phyloP scores from a whole-genome alignment of 2,797 vertebrate genomes.

The Nasua narica region DNA sequence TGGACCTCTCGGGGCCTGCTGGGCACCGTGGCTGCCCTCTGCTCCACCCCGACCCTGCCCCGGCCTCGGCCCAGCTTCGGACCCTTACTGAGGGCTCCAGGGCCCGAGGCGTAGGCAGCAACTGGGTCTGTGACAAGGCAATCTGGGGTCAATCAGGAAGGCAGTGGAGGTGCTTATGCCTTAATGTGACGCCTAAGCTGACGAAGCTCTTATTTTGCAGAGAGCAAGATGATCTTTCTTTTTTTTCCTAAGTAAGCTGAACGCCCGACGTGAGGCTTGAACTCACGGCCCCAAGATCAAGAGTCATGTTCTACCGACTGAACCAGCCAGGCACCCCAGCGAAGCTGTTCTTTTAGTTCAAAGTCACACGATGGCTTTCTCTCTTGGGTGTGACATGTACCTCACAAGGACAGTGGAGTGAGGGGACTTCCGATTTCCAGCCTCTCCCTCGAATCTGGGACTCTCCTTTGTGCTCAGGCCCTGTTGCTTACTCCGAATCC shows the following conservation, averaged over 20 bases:
- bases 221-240: neutral
- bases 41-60: neutral
- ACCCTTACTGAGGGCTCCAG: neutral
- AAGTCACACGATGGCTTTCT: neutral
- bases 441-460: neutral
- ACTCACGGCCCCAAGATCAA: neutral
- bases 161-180: neutral
- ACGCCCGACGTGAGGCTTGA: neutral
- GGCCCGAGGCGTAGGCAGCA: neutral
- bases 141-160: neutral
- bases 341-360: neutral
- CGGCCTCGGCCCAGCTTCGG: neutral
- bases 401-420: neutral
- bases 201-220: neutral
- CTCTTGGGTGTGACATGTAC: neutral
- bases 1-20: neutral
- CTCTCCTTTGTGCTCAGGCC: neutral
- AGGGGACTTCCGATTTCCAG: neutral
- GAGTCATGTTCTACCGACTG: neutral
- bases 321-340: neutral
- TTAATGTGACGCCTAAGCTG: neutral
- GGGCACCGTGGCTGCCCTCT: neutral
- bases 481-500: neutral
- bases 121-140: neutral
- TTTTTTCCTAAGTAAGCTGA: neutral